These are phyloP conservation scores for Kradibia gibbosae DNA, from an alignment of 1,140 invertebrate genomes.

Conservation along the genomic window DNA sequence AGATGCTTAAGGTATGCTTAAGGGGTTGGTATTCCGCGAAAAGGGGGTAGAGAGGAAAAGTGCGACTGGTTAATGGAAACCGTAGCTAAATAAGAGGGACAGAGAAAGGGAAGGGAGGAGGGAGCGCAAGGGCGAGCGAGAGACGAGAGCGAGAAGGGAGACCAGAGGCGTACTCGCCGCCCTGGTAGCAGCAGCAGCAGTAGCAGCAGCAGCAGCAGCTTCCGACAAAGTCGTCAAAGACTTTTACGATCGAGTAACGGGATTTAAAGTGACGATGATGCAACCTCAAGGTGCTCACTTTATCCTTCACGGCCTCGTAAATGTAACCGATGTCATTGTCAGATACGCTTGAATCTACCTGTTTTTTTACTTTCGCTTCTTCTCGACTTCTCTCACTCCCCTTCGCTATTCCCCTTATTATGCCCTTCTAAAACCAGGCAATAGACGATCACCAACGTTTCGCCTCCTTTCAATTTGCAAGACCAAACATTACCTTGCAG, in stretches of 20 bases:
- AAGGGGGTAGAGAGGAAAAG: slow-evolving; percentile 52
- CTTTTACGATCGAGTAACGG: slow-evolving; percentile 74
- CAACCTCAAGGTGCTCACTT: slow-evolving; percentile 73
- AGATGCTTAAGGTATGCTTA: slow-evolving; percentile 42
- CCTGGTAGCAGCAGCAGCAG: slow-evolving; percentile 54
- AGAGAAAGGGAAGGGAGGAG: background rate
- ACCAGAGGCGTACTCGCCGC: slow-evolving; percentile 32
- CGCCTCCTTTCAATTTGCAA: background rate
- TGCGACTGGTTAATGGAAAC: slow-evolving; percentile 69
- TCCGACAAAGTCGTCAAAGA: slow-evolving; percentile 71
- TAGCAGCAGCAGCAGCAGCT: slow-evolving; percentile 57
- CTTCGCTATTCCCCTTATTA: background rate
- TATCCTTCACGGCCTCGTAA: slow-evolving; percentile 72
- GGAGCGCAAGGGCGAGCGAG: slow-evolving; percentile 20
- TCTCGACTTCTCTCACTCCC: background rate
- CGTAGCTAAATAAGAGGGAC: background rate
- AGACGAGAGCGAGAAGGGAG: background rate
- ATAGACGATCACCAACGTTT: background rate
- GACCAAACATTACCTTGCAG: background rate
- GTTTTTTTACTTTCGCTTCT: slow-evolving; percentile 25
- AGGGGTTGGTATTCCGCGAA: slow-evolving; percentile 54
- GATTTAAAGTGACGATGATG: slow-evolving; percentile 75
- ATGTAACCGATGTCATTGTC: slow-evolving; percentile 73
- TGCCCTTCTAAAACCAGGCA: background rate
- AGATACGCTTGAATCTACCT: slow-evolving; percentile 52